Conservation (phyloP, 2,113 vertebrate genomes). For the Aspiorhynchus laticeps region DNA sequence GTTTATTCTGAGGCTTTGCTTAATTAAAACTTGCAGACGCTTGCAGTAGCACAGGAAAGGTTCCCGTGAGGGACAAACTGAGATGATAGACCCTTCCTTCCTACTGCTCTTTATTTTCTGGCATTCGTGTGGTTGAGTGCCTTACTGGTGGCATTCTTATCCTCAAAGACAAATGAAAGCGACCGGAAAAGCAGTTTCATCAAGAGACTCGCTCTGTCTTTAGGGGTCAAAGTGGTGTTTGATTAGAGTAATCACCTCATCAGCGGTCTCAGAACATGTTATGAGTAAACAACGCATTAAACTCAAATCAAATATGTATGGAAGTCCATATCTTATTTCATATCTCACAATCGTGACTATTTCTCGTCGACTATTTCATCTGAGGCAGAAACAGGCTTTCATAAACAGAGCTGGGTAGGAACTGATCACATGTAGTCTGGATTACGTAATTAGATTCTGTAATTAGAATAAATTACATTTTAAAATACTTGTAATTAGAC, state of each 20-base stretch:
- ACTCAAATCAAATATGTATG: background rate
- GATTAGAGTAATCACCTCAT: constrained; percentile 25
- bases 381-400: background rate
- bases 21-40: constrained; percentile 52
- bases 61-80: constrained; percentile 20
- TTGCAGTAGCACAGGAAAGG: constrained; percentile 26
- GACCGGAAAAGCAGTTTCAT: background rate
- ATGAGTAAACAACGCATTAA: background rate
- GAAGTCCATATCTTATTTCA: background rate
- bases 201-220: background rate
- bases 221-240: background rate
- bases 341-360: background rate
- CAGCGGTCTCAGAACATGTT: background rate
- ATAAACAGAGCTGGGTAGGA: background rate
- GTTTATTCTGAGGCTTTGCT: constrained; percentile 30
- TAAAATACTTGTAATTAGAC: too few relatives aligned
- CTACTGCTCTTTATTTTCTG: background rate
- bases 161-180: background rate
- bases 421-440: too few relatives aligned
- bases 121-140: background rate
- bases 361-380: background rate
- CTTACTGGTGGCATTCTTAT: background rate
- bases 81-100: constrained; percentile 22
- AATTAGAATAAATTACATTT: too few relatives aligned
- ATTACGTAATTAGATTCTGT: too few relatives aligned